Base-by-base conservation (phyloP, 2,888 invertebrate species). In the Spodoptera picta region DNA sequence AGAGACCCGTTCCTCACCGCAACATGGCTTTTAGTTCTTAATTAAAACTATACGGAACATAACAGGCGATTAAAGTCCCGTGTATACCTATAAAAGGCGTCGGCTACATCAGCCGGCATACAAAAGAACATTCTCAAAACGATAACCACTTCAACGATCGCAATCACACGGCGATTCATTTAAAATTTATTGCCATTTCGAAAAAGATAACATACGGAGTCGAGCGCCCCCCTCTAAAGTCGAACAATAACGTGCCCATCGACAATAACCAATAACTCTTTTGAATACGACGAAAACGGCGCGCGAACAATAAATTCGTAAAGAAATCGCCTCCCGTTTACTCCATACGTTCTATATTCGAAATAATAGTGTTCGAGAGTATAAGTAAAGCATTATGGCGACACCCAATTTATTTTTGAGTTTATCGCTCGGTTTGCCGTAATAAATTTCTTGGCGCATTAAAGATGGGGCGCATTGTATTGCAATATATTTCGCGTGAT, bases 151-250 rank as follows among this genome's bases (percentile, higher is more conserved):
- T 81, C 80, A 82, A 79, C 83, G 82, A 83, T 82, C 60, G 82
- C 87, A 87, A 88, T 88, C 88, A 85, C 80, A 83, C 78, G 79
- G 82, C 83, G 83, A 84, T 89, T 90, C 87, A 86, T 86, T 84
- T 82, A 80, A 84, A 88, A 88, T 89, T 89, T 87, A 90, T 84
- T 82, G 83, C 81, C 80, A 79, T 83, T 79, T 83, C 72, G 78
- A 82, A 83, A 82, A 80, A 80, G 82, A 84, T 84, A 84, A 82
- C 83, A 84, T 81, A 83, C 74, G 82, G 79, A 79, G 77, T 60
- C 63, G 59, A 75, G 78, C 72, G 77, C 83, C 73, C 79, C 85
- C 83, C 79, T 73, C 68, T 60, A 72, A 77, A 75, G 69, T 68
- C 78, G 70, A 82, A 87, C 87, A 87, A 87, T 86, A 77, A 82